Evolutionary conservation across 2,888 invertebrate genomes (phyloP), one percentile per base, ranked within the genome.

Genomic region (Drosophila sordidapex): DNA sequence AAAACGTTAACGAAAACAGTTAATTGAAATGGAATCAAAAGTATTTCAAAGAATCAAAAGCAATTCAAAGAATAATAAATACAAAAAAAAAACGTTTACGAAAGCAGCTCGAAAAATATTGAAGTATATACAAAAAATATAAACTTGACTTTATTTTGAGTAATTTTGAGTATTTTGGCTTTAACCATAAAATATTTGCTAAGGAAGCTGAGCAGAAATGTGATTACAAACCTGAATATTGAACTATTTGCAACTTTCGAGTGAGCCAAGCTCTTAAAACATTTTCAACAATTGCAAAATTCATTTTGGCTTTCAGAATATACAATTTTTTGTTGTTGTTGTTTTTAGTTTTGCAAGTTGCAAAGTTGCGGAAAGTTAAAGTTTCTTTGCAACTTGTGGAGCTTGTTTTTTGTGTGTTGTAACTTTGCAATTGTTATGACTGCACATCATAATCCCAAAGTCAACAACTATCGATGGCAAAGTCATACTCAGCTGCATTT

Each of bases 401-500:
- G 29, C 25, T 3, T 13, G 4, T 53, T 18, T 25, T 18, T 25
- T 35, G 29, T 48, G 31, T 49, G 15, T 10, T 43, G 8, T 25
- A 25, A 27, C 4, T 29, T 53, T 56, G n/a, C n/a, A 2, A 38
- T 38, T 53, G 10, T 54, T 27, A 27, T 73, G 59, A 46, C 29
- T 48, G 33, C 43, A 53, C 48, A 78, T 59, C 65, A 52, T 59
- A 77, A 63, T 48, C 35, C 65, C 76, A 78, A 78, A 78, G 77
- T 72, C 81, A 76, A 77, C 81, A 71, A 81, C 77, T 78, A 78
- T 81, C 77, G 76, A 76, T 61, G 54, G 61, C 27, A 11, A 49
- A 62, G 61, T 63, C 63, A 53, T 59, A 57, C 43, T 10, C 49
- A 63, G 67, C 54, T 57, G 70, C 60, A 79, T 46, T 65, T 62